Percentiles rank a stretch among this genome's conserved stretches.
Evolutionary conservation across 2,888 invertebrate species (phyloP).

Genomic region (Ditylenchus weischeri): DNA sequence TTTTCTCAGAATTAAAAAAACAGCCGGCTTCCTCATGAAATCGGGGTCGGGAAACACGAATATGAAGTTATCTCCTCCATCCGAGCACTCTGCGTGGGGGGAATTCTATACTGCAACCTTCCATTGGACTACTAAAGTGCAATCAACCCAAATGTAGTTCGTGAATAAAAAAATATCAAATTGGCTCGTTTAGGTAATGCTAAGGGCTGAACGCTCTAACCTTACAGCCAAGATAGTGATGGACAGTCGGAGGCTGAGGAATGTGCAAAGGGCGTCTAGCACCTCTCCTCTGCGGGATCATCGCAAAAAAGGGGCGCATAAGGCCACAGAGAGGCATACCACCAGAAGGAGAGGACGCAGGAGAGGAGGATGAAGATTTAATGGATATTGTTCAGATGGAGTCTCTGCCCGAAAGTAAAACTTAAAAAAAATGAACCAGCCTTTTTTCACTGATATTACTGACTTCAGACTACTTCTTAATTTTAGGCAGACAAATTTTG

Average conservation of each 20-base stretch:
- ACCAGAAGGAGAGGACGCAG: not conserved
- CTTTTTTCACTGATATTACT: too few species aligned
- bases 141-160: not conserved
- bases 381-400: conserved; percentile 11
- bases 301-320: not conserved
- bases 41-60: too few species aligned
- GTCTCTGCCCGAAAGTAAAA: conserved; percentile 5
- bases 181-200: not conserved
- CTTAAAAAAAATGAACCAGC: not conserved
- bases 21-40: too few species aligned
- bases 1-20: too few species aligned
- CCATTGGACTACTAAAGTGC: too few species aligned
- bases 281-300: not conserved
- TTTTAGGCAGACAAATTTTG: too few species aligned
- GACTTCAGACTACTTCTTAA: too few species aligned
- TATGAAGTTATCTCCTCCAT: too few species aligned
- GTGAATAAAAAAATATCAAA: not conserved
- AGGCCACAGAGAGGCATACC: not conserved
- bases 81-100: too few species aligned
- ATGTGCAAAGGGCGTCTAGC: not conserved
- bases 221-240: conserved; percentile 8
- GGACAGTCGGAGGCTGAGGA: not conserved
- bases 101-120: too few species aligned
- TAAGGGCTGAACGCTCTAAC: not conserved
- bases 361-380: not conserved